A percentile compares a stretch with the other conserved stretches of the same genome.
Evolutionary conservation across 1,140 invertebrate genomes (phyloP).

Genomic region (Pteromalus puparum): DNA sequence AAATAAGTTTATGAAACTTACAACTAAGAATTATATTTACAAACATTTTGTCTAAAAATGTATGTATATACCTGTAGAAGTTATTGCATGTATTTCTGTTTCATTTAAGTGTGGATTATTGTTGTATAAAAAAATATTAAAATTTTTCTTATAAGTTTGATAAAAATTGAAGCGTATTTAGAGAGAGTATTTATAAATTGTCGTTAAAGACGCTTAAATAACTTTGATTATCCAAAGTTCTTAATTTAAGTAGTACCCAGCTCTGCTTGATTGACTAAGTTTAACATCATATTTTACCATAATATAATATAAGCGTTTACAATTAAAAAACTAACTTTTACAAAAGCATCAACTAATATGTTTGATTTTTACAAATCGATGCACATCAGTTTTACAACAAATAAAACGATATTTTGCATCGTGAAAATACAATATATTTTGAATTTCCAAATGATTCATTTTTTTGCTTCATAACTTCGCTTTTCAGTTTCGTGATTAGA

Average conservation of each 20-base stretch:
- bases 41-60: neutral
- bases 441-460: slow-evolving; percentile 2
- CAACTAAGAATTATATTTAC: neutral
- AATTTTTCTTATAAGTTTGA: neutral
- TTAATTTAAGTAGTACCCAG: slow-evolving; percentile 33
- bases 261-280: slow-evolving; percentile 32
- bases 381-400: neutral
- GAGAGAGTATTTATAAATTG: neutral
- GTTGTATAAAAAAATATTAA: neutral
- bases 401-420: neutral
- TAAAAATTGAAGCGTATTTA: neutral
- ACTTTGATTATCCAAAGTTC: slow-evolving; percentile 35
- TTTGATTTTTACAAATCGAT: slow-evolving; percentile 36
- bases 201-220: slow-evolving; percentile 10
- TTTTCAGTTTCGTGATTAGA: neutral
- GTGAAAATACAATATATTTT: neutral
- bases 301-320: neutral
- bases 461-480: neutral
- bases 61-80: neutral
- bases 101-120: neutral
- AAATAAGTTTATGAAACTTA: slow-evolving; percentile 1
- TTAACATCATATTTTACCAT: slow-evolving; percentile 1
- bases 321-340: neutral
- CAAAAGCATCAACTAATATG: neutral
- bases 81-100: neutral